Evolutionary conservation across 2,888 invertebrate genomes (phyloP).

Genomic region (Andrena haemorrhoa): DNA sequence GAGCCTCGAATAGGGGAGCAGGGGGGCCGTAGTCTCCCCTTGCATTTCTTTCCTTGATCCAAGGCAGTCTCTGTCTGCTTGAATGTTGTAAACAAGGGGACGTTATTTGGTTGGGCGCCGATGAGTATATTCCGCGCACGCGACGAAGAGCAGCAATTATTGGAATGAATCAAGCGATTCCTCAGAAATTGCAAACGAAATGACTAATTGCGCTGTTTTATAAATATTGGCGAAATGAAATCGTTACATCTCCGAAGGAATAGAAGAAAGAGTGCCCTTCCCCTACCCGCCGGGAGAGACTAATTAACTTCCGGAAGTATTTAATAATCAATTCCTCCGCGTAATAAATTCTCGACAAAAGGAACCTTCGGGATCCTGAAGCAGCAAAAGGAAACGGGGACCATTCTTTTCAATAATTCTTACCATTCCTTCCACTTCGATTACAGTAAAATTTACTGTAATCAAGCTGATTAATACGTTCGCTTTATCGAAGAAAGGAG

Average conservation of each 20-base stretch:
- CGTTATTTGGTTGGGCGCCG: not conserved
- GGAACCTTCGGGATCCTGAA: not conserved
- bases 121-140: not conserved
- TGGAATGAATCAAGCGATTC: not conserved
- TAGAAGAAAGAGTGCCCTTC: no score
- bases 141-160: not conserved
- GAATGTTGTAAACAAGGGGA: conserved; percentile 11
- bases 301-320: not conserved
- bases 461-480: not conserved
- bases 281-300: not conserved
- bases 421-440: not conserved
- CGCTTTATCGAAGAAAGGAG: not conserved
- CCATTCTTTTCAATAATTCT: not conserved
- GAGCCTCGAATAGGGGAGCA: conserved; percentile 10
- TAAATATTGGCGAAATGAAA: no score
- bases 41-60: conserved; percentile 17
- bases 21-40: conserved; percentile 24
- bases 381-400: not conserved
- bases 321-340: not conserved
- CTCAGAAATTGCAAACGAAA: no score
- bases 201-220: no score
- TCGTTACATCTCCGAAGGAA: no score
- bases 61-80: conserved; percentile 3
- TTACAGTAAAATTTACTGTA: not conserved
- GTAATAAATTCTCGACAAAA: not conserved